Conservation (phyloP, 2,113 vertebrate genomes). For the Protomyctophum bolini region DNA sequence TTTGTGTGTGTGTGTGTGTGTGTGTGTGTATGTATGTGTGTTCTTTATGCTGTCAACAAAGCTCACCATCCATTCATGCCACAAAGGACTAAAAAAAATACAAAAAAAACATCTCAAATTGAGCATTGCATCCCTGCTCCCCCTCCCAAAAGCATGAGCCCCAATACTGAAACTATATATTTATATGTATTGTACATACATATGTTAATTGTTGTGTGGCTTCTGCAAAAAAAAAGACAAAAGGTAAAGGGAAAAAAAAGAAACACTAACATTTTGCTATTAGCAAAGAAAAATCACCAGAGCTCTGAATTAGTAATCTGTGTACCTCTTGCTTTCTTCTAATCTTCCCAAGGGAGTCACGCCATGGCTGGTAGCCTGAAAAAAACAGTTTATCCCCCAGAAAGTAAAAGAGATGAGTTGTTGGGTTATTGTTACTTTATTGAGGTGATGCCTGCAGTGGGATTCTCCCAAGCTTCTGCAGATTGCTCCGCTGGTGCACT, state of each 20-base stretch:
- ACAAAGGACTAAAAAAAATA: slow-evolving; percentile 76
- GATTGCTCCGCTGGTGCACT: slow-evolving; percentile 72
- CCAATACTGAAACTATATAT: slow-evolving; percentile 75
- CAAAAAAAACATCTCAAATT: slow-evolving; percentile 50
- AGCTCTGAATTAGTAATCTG: slow-evolving; percentile 66
- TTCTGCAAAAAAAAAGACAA: slow-evolving; percentile 56
- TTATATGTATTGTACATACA: slow-evolving; percentile 73
- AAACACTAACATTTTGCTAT: slow-evolving; percentile 56
- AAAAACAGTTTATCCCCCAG: slow-evolving; percentile 74
- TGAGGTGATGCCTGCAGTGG: slow-evolving; percentile 79
- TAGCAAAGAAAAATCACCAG: slow-evolving; percentile 22
- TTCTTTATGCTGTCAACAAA: slow-evolving; percentile 67
- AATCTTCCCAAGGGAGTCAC: slow-evolving; percentile 94
- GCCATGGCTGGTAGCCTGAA: slow-evolving; percentile 98
- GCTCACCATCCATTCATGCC: slow-evolving; percentile 61
- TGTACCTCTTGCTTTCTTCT: slow-evolving; percentile 67
- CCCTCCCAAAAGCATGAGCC: slow-evolving; percentile 84
- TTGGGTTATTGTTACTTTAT: slow-evolving; percentile 75
- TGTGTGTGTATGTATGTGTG: slow-evolving; percentile 27
- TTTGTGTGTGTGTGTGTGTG: slow-evolving; percentile 8
- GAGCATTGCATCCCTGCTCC: slow-evolving; percentile 53
- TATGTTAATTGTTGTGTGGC: slow-evolving; percentile 78
- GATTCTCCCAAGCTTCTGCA: slow-evolving; percentile 55
- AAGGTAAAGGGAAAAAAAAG: slow-evolving; percentile 29
- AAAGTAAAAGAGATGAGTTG: slow-evolving; percentile 57